Percentiles rank a stretch among this genome's conserved stretches.
Evolutionary conservation across 2,113 vertebrate species (phyloP).

Genomic region (Atlantisia rogersi): DNA sequence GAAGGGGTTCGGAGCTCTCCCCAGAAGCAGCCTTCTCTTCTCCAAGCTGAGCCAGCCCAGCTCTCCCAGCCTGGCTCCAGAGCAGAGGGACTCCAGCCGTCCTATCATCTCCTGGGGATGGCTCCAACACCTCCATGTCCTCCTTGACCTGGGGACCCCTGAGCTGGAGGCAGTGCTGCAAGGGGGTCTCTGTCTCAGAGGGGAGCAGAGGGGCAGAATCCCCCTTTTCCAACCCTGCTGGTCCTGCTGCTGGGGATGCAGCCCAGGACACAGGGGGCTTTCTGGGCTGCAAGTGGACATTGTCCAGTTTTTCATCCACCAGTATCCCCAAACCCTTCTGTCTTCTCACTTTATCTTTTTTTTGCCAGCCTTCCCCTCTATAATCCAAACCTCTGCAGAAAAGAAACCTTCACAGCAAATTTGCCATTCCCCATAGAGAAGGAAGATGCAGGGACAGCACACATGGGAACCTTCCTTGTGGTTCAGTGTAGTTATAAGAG

Average conservation of each 20-base stretch:
- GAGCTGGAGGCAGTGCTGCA: not conserved
- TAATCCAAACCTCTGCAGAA: not conserved
- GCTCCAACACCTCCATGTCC: not conserved
- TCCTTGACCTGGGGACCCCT: not conserved
- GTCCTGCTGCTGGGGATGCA: not conserved
- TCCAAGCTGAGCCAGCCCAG: too few species aligned
- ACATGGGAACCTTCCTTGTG: not conserved
- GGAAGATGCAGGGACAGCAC: not conserved
- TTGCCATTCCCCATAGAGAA: not conserved
- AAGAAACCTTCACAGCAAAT: not conserved
- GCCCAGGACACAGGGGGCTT: rapidly evolving
- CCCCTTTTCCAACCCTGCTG: not conserved
- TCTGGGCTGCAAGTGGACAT: rapidly evolving
- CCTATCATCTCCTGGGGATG: rapidly evolving
- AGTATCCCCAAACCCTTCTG: not conserved
- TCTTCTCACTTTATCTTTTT: not conserved
- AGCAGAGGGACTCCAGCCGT: too few species aligned
- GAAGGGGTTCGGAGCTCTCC: too few species aligned
- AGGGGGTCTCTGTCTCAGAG: not conserved
- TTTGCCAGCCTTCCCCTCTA: not conserved
- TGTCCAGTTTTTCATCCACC: not conserved
- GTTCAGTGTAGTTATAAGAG: not conserved
- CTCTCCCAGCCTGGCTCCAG: too few species aligned
- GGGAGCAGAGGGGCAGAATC: not conserved
- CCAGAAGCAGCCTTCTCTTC: too few species aligned